Evolutionary conservation across 2,113 vertebrate genomes (phyloP), one percentile per base, ranked within the genome.

Genomic region (Gnathonemus echidnorhynchus): DNA sequence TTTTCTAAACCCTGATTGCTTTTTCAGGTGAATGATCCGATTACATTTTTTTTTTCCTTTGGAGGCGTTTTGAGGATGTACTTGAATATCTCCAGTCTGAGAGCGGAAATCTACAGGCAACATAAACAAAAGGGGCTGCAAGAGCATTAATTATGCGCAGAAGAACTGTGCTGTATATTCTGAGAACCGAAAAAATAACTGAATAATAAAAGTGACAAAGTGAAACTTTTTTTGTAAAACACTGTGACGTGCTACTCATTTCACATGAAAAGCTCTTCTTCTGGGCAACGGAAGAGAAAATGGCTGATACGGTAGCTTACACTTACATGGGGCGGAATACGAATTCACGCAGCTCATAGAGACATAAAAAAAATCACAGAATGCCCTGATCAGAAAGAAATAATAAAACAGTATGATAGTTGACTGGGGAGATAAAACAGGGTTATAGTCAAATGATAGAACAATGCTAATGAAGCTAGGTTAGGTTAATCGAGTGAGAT

Each of bases 21-120:
- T 88, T 77, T 90, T 58, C 77, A 92, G 92, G 89, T 66, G 90
- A 91, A 85, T 46, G 42, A 53, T 90, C 90, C 58, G 88, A 91
- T 88, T 88, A 89, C 85, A 66, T 89, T 58, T 87, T 39, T 89
- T 74, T 31, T 91, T 89, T 83, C 50, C 27, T 58, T 56, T 42
- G 31, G 52, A 56, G 52, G 86, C 7, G 52, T 88, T 52, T 88
- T 56, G 31, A 56, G 46, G 89, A 88, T 70, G 53, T 89, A 88
- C 87, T 91, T 88, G 86, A 83, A 66, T 45, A 42, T 39, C n/a
- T 91, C 27, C 90, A 84, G 83, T 91, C 90, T 87, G 70, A 92
- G 70, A 92, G 39, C 39, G 53, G 88, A 48, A 87, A 89, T 83
- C 58, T 88, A 66, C 86, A 92, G 88, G 58, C 85, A 52, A 46